These are phyloP conservation scores for Caracal caracal DNA, from an alignment of 2,113 vertebrate genomes.

Conservation along the genomic window DNA sequence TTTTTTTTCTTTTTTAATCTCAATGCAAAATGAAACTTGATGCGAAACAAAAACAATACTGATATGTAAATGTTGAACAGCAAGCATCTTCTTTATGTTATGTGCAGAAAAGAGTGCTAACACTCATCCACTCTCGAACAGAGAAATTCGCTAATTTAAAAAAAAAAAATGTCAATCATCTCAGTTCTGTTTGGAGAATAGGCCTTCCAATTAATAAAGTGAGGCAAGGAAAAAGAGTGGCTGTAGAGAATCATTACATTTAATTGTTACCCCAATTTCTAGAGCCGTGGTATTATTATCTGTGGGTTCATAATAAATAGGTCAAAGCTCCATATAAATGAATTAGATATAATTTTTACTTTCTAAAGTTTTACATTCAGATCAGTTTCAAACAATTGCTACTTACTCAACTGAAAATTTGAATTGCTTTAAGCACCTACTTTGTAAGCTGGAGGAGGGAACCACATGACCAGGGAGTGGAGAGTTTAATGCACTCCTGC, in stretches of 20 bases:
- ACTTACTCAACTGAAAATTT: neutral
- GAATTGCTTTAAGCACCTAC: neutral
- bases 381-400: conserved; percentile 43
- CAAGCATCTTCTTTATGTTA: neutral
- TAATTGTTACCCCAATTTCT: conserved; percentile 5
- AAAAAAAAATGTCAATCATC: conserved; percentile 2
- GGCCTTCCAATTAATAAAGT: neutral
- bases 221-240: neutral
- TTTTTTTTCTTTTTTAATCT: neutral
- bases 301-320: neutral
- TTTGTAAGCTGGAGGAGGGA: neutral
- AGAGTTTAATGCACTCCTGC: neutral
- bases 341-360: neutral
- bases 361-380: conserved; percentile 34
- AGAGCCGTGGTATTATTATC: neutral
- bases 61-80: neutral
- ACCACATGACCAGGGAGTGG: neutral
- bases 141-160: neutral
- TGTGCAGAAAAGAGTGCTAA: neutral
- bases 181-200: neutral
- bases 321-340: neutral
- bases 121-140: neutral
- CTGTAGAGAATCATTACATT: conserved; percentile 28
- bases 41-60: neutral
- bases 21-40: neutral